Percentiles rank a stretch among this genome's conserved stretches.
Evolutionary conservation across 2,797 vertebrate genomes (phyloP).

Genomic region (Acanthopagrus latus): DNA sequence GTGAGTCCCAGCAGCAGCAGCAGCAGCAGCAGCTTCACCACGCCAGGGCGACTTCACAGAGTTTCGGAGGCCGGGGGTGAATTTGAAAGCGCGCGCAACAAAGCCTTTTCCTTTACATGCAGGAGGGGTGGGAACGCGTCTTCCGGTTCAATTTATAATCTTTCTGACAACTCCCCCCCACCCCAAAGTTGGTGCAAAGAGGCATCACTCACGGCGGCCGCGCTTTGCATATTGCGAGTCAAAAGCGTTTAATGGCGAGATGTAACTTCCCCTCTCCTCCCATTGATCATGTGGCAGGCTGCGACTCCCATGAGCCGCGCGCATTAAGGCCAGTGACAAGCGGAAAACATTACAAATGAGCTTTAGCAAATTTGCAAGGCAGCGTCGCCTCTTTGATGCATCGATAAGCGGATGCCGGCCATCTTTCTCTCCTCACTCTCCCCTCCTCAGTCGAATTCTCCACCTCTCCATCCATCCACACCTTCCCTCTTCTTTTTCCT

Average conservation of each 20-base stretch:
- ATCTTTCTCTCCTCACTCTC: slow-evolving; percentile 38
- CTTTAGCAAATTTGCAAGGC: slow-evolving; percentile 80
- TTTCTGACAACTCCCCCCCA: slow-evolving; percentile 71
- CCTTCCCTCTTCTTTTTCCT: neutral
- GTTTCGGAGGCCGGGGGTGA: slow-evolving; percentile 57
- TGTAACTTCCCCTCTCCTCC: slow-evolving; percentile 71
- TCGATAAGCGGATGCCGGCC: slow-evolving; percentile 60
- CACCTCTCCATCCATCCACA: slow-evolving; percentile 40
- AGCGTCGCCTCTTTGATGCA: slow-evolving; percentile 70
- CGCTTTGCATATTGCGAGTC: slow-evolving; percentile 78
- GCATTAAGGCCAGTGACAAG: slow-evolving; percentile 85
- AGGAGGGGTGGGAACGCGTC: slow-evolving; percentile 37
- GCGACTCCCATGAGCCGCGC: slow-evolving; percentile 78
- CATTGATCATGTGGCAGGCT: slow-evolving; percentile 84
- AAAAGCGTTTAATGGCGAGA: slow-evolving; percentile 85
- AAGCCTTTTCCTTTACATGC: slow-evolving; percentile 72
- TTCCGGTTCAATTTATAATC: slow-evolving; percentile 79
- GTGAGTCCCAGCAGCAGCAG: slow-evolving; percentile 16
- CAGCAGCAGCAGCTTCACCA: neutral
- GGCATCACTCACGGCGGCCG: slow-evolving; percentile 81
- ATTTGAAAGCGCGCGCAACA: slow-evolving; percentile 71
- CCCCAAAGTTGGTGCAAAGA: slow-evolving; percentile 56
- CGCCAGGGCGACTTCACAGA: slow-evolving; percentile 1
- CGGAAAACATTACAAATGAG: slow-evolving; percentile 83
- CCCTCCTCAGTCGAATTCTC: neutral